These are phyloP conservation scores for Acronicta psi DNA, from an alignment of 2,888 invertebrate species.

Conservation along the genomic window DNA sequence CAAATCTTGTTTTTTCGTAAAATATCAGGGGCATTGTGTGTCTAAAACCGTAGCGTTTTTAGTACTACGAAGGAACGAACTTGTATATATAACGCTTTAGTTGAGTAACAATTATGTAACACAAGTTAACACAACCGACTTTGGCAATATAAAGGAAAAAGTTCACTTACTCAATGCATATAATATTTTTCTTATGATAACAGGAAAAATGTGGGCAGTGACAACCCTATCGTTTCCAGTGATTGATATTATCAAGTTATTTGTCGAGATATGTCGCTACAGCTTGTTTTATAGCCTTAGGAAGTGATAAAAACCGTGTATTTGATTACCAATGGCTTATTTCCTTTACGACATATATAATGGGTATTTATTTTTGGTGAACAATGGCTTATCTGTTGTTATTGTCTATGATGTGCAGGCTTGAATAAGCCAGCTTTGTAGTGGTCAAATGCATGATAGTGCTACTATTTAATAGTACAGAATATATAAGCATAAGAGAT, in stretches of 20 bases:
- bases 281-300: slow-evolving; percentile 61
- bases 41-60: neutral
- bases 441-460: neutral
- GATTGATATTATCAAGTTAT: slow-evolving; percentile 66
- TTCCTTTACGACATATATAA: slow-evolving; percentile 52
- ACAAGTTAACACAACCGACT: slow-evolving; percentile 2
- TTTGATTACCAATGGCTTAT: slow-evolving; percentile 62
- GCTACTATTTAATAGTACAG: too few relatives aligned
- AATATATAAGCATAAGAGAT: too few relatives aligned
- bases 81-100: too few relatives aligned
- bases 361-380: slow-evolving; percentile 33
- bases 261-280: slow-evolving; percentile 57
- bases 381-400: slow-evolving; percentile 40
- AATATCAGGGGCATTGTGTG: neutral
- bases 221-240: slow-evolving; percentile 48
- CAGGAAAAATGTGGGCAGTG: slow-evolving; percentile 21
- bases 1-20: neutral
- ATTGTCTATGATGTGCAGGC: slow-evolving; percentile 37
- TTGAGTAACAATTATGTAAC: too few relatives aligned
- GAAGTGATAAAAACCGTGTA: slow-evolving; percentile 63
- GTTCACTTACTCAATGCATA: neutral
- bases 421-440: neutral
- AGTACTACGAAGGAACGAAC: too few relatives aligned
- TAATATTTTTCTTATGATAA: slow-evolving; percentile 5
- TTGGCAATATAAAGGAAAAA: slow-evolving; percentile 9